phyloP scores from a whole-genome alignment of 2,888 invertebrate genomes.

The Chalcosyrphus nemorum region DNA sequence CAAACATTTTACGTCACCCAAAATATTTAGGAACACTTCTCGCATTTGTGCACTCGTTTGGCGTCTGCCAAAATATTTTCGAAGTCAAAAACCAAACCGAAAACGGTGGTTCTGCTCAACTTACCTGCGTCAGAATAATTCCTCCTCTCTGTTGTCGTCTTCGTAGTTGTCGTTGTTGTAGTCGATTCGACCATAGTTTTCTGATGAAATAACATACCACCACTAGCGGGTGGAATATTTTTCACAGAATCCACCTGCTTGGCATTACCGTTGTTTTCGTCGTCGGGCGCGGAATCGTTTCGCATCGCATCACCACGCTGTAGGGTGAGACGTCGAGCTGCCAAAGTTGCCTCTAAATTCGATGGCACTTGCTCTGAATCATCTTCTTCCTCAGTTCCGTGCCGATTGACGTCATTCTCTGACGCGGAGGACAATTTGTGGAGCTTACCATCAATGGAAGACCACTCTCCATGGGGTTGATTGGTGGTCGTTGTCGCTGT shows the following conservation, averaged over 20 bases:
- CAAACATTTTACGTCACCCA: slow-evolving; percentile 23
- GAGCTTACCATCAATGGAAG: slow-evolving; percentile 27
- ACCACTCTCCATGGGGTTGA: slow-evolving; percentile 31
- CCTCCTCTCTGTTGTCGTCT: slow-evolving; percentile 20
- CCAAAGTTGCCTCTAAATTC: slow-evolving; percentile 77
- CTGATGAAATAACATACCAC: slow-evolving; percentile 22
- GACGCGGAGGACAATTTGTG: slow-evolving; percentile 35
- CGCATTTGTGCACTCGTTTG: background rate
- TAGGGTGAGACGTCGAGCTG: slow-evolving; percentile 78
- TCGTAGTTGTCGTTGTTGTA: background rate
- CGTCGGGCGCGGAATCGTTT: slow-evolving; percentile 80
- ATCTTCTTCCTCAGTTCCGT: slow-evolving; percentile 8
- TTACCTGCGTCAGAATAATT: slow-evolving; percentile 68
- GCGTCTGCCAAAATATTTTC: slow-evolving; percentile 14
- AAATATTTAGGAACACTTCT: background rate
- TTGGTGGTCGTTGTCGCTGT: slow-evolving; percentile 35
- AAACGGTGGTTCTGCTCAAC: slow-evolving; percentile 6
- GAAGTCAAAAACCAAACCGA: background rate
- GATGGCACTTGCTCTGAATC: slow-evolving; percentile 20
- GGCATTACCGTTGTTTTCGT: slow-evolving; percentile 75
- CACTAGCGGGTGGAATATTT: slow-evolving; percentile 34
- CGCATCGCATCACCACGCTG: slow-evolving; percentile 81
- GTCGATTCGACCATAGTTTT: slow-evolving; percentile 31
- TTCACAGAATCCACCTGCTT: slow-evolving; percentile 64
- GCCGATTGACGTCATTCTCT: slow-evolving; percentile 49